Conservation (phyloP, 2,113 vertebrate genomes). For the Himantopus leucocephalus region DNA sequence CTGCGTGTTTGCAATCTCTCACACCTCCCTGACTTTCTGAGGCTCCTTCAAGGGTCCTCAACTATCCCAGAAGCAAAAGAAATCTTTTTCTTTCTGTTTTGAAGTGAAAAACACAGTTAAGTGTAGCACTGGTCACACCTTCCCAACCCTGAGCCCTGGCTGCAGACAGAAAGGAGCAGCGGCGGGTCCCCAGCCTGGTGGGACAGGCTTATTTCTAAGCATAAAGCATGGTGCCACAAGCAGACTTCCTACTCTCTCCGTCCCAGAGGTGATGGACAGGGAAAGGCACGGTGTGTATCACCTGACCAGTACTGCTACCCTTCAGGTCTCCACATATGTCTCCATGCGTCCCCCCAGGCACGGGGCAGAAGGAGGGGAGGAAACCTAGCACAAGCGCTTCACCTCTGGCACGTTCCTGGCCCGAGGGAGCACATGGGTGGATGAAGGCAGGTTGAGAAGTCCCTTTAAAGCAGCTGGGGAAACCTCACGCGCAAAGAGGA, state of each 20-base stretch:
- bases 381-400: neutral
- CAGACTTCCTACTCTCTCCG: neutral
- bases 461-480: neutral
- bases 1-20: neutral
- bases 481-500: neutral
- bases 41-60: neutral
- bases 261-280: neutral
- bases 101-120: neutral
- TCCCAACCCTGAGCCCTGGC: neutral
- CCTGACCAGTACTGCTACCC: neutral
- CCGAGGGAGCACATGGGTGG: neutral
- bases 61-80: neutral
- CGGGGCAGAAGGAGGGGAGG: neutral
- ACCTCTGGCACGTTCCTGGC: neutral
- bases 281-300: neutral
- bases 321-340: rapidly evolving
- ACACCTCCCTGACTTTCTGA: neutral
- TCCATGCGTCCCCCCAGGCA: neutral
- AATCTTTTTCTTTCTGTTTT: neutral
- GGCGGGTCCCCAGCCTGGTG: neutral
- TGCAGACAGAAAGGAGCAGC: neutral
- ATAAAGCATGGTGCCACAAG: neutral
- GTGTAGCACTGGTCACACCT: neutral
- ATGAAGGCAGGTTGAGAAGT: neutral
- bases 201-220: neutral